Evolutionary conservation across 2,797 vertebrate species (phyloP), one percentile per base, ranked within the genome.

Genomic region (Notolabrus celidotus): DNA sequence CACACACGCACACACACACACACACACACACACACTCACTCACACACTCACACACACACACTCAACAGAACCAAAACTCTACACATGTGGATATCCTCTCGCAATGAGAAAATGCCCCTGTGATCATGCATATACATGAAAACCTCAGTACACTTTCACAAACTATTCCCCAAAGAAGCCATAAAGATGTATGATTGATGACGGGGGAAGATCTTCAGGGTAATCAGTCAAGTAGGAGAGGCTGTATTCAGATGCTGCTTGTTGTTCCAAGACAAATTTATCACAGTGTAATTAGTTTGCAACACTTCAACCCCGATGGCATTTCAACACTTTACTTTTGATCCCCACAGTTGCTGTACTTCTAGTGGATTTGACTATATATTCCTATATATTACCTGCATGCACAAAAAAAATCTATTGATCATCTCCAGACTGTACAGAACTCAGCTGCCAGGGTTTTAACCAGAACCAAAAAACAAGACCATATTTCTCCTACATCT

Each of bases 191-290:
- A 61, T 86, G 89, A 91, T 89, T 84, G 82, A 91, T 91, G 88
- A 78, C 63, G 63, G 51, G 36, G 74, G 64, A 68, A 63, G 58
- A 16, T 59, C 71, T 63, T 82, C 57, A 15, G 52, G 68, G 15
- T 83, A 80, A 88, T 91, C 87, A 75, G 85, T 92, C 90, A 89
- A 68, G 63, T 72, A 89, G 86, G 85, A 85, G 75, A 79, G 58
- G 83, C 84, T 46, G 79, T 77, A 54, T 89, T 91, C 67, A 80
- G 81, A 88, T 83, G 86, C 83, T 80, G 85, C 86, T 79, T 65
- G 84, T 80, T 80, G 77, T 89, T 90, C 79, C 85, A 83, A 79
- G 85, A 85, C 79, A 87, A 85, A 91, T 91, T 90, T 79, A 90
- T 90, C 88, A 89, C 71, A 23, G 45, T 34, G 69, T 81, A 88